phyloP scores from a whole-genome alignment of 2,888 invertebrate species.

The Baccha elongata region DNA sequence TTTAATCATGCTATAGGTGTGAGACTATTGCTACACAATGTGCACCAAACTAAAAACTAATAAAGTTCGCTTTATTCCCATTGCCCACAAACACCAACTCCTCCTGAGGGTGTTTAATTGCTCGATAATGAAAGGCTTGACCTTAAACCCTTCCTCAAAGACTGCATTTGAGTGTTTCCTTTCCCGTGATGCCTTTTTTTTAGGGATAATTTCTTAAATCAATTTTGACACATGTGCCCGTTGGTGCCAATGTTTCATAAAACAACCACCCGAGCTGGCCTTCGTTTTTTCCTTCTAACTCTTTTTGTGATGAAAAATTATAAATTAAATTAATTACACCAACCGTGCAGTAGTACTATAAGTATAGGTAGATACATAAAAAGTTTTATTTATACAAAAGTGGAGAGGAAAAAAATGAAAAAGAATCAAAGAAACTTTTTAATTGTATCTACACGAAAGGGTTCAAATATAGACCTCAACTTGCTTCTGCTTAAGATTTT shows the following conservation, averaged over 20 bases:
- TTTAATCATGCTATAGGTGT: constrained; percentile 3
- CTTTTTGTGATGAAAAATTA: constrained; percentile 58
- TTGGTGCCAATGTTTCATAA: constrained; percentile 68
- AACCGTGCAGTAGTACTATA: constrained; percentile 45
- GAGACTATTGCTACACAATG: not conserved
- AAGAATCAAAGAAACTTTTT: constrained; percentile 61
- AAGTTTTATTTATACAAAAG: constrained; percentile 32
- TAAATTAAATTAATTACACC: constrained; percentile 72
- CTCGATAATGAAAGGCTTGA: constrained; percentile 69
- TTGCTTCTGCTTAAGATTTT: constrained; percentile 35
- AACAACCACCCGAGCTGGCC: constrained; percentile 40
- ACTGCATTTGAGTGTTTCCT: constrained; percentile 42
- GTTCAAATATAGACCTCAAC: constrained; percentile 67
- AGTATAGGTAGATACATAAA: not conserved
- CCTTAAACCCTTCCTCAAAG: constrained; percentile 48
- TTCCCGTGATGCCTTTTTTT: constrained; percentile 44
- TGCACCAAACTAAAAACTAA: constrained; percentile 47
- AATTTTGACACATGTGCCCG: constrained; percentile 73
- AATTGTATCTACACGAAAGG: constrained; percentile 71
- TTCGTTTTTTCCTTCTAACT: not conserved
- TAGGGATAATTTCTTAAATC: constrained; percentile 70
- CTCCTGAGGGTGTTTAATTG: constrained; percentile 56
- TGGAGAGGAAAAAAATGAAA: constrained; percentile 40
- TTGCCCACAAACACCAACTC: constrained; percentile 8
- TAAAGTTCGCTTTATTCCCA: constrained; percentile 60